Evolutionary conservation across 2,797 vertebrate species (phyloP).

Genomic region (Enteromius fasciolatus): DNA sequence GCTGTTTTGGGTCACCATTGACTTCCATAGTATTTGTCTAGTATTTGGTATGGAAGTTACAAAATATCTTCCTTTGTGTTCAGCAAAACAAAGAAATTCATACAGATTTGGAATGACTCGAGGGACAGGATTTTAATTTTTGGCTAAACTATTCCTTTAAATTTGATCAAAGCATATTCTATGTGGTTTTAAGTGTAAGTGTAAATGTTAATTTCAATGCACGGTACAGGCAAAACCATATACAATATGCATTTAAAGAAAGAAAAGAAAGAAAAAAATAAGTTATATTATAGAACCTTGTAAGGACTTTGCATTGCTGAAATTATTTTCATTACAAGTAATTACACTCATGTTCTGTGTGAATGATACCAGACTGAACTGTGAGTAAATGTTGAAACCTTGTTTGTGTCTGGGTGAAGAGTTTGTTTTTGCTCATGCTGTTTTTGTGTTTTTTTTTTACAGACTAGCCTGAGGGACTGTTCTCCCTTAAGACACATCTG

Average conservation of each 20-base stretch:
- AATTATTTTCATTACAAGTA: background rate
- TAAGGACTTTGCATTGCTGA: background rate
- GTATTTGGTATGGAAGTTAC: too few species aligned
- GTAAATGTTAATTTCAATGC: too few species aligned
- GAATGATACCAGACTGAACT: background rate
- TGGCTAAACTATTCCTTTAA: too few species aligned
- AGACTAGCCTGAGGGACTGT: slow-evolving; percentile 40
- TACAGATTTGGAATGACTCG: too few species aligned
- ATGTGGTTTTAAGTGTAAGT: too few species aligned
- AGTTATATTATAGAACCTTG: background rate
- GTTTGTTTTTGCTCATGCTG: background rate
- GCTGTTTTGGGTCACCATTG: too few species aligned
- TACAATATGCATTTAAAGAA: background rate
- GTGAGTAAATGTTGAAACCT: background rate
- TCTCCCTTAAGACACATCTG: slow-evolving; percentile 19
- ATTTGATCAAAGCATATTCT: too few species aligned
- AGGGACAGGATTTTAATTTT: too few species aligned
- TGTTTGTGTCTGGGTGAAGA: background rate
- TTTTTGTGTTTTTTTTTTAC: slow-evolving; percentile 28
- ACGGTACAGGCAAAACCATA: background rate
- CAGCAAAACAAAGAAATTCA: too few species aligned
- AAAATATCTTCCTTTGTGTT: too few species aligned
- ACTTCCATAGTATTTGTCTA: too few species aligned
- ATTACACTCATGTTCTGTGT: background rate
- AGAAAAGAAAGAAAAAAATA: background rate